phyloP scores from a whole-genome alignment of 2,797 vertebrate genomes.

The Crax fasciolata region DNA sequence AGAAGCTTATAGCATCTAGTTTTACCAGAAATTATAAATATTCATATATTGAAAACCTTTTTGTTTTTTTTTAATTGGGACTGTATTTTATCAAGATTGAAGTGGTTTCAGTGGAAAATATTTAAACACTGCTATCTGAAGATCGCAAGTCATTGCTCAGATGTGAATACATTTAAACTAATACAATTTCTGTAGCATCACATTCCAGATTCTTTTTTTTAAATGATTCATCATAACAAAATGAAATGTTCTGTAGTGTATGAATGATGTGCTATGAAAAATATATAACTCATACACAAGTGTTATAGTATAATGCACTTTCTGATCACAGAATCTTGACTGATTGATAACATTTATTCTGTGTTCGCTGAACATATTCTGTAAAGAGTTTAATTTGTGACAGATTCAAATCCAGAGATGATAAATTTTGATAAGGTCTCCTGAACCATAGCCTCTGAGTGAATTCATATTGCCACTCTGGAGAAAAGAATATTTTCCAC shows the following conservation, averaged over 20 bases:
- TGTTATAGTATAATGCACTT: not conserved
- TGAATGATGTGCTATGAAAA: conserved; percentile 9
- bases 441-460: not conserved
- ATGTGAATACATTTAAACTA: not conserved
- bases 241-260: not conserved
- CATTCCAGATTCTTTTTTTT: conserved; percentile 19
- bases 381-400: not conserved
- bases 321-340: not conserved
- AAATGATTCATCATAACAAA: conserved; percentile 40
- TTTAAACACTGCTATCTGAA: not conserved
- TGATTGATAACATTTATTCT: not conserved
- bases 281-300: not conserved
- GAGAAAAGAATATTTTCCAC: not conserved
- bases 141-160: not conserved
- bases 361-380: not conserved
- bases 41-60: not conserved
- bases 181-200: not conserved
- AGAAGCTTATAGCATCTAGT: rapidly evolving
- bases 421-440: not conserved
- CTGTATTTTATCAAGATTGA: not conserved
- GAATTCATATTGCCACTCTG: not conserved
- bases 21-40: not conserved
- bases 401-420: not conserved
- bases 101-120: not conserved
- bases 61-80: not conserved